Evolutionary conservation across 2,888 invertebrate genomes (phyloP).

Genomic region (Eulithis testata): DNA sequence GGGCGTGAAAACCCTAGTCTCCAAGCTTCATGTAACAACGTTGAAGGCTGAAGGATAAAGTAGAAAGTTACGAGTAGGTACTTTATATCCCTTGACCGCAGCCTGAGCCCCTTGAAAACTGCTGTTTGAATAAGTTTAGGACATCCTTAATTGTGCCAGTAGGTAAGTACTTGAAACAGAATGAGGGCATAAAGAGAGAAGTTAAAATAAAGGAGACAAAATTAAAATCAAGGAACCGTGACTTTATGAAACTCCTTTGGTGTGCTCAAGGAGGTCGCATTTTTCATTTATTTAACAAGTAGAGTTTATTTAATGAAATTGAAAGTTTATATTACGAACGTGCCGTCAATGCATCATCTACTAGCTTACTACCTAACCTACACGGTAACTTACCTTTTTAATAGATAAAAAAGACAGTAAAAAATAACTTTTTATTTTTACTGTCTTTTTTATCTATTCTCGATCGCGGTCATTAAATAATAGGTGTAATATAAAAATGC

Average conservation of each 20-base stretch:
- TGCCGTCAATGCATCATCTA: no score
- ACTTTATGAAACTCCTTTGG: constrained; percentile 1
- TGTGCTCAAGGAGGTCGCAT: background rate
- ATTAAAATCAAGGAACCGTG: constrained; percentile 17
- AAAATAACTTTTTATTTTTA: no score
- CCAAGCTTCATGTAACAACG: constrained; percentile 25
- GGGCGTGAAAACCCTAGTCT: background rate
- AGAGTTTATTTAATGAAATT: no score
- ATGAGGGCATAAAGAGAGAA: constrained; percentile 16
- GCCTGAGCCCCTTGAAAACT: constrained; percentile 38
- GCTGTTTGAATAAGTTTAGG: constrained; percentile 39
- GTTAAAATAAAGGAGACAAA: constrained; percentile 9
- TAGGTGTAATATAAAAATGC: no score
- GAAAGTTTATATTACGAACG: no score
- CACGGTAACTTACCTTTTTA: no score
- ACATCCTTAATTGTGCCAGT: constrained; percentile 27
- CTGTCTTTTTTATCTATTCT: no score
- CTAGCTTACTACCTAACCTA: no score
- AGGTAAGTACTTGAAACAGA: constrained; percentile 11
- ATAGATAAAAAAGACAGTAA: no score
- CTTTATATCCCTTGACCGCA: constrained; percentile 34
- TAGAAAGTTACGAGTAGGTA: constrained; percentile 29
- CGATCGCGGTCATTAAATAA: no score
- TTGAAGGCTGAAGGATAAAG: constrained; percentile 29
- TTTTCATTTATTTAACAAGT: no score